phyloP scores from a whole-genome alignment of 2,797 vertebrate genomes.

The Eptatretus atami region DNA sequence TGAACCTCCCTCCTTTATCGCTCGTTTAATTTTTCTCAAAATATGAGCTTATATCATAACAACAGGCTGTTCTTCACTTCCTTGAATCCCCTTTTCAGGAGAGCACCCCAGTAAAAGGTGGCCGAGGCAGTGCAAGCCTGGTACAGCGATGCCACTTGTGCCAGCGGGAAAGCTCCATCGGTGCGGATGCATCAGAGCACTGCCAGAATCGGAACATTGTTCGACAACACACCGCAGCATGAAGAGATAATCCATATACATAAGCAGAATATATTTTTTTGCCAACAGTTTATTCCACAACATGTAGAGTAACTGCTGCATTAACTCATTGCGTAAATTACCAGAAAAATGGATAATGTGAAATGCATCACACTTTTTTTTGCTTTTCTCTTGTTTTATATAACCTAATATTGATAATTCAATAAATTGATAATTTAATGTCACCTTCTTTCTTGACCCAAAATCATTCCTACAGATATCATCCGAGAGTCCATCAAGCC shows the following conservation, averaged over 20 bases:
- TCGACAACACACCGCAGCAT: too few species aligned
- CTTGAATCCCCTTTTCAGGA: slow-evolving; percentile 21
- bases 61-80: not conserved
- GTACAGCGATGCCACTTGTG: slow-evolving; percentile 92
- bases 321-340: not conserved
- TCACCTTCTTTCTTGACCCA: too few species aligned
- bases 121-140: slow-evolving; percentile 68
- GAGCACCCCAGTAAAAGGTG: slow-evolving; percentile 56
- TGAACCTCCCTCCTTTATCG: too few species aligned
- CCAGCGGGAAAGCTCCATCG: slow-evolving; percentile 63
- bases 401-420: not conserved
- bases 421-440: too few species aligned
- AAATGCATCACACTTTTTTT: not conserved
- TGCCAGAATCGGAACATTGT: too few species aligned
- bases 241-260: too few species aligned
- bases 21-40: too few species aligned
- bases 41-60: not conserved
- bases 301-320: not conserved
- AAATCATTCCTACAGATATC: slow-evolving; percentile 31
- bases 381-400: not conserved
- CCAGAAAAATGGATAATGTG: not conserved
- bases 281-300: not conserved
- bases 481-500: slow-evolving; percentile 46
- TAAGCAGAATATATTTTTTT: not conserved
- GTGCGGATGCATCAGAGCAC: slow-evolving; percentile 15